Evolutionary conservation across 1,140 invertebrate genomes (phyloP).

Genomic region (Coelopa frigida): DNA sequence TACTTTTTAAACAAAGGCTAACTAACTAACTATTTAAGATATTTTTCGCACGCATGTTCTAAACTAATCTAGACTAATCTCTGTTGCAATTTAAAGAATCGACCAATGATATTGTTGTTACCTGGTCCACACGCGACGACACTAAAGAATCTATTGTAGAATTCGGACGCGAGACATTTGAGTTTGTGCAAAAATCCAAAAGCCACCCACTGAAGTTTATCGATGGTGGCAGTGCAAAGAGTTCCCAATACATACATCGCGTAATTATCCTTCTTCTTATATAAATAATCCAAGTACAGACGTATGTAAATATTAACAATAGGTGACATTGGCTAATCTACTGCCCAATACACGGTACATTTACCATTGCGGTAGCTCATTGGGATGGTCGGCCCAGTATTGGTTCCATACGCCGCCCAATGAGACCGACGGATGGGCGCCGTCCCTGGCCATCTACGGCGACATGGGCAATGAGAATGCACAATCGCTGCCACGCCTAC

Average conservation of each 20-base stretch:
- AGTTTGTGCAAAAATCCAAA: slow-evolving; percentile 38
- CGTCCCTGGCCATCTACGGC: slow-evolving; percentile 77
- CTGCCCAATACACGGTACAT: slow-evolving; percentile 59
- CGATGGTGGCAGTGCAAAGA: slow-evolving; percentile 65
- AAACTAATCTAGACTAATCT: too few relatives aligned
- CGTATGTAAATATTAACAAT: slow-evolving; percentile 4
- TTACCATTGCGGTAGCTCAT: slow-evolving; percentile 75
- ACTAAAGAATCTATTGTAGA: slow-evolving; percentile 68
- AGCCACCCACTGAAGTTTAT: slow-evolving; percentile 59
- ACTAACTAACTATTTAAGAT: too few relatives aligned
- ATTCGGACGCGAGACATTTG: slow-evolving; percentile 61
- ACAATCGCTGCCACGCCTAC: slow-evolving; percentile 69
- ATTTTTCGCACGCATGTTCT: too few relatives aligned
- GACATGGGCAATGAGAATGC: slow-evolving; percentile 90
- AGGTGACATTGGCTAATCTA: slow-evolving; percentile 54
- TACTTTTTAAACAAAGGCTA: too few relatives aligned
- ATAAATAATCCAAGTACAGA: background rate
- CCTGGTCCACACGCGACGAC: slow-evolving; percentile 77
- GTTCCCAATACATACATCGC: slow-evolving; percentile 74
- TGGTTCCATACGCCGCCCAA: slow-evolving; percentile 63
- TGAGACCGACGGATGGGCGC: slow-evolving; percentile 62
- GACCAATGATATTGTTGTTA: slow-evolving; percentile 69
- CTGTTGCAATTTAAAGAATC: slow-evolving; percentile 48
- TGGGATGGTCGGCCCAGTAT: slow-evolving; percentile 75
- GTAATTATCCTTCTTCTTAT: slow-evolving; percentile 41